Conservation (phyloP, 2,113 vertebrate species). For the Morone saxatilis region DNA sequence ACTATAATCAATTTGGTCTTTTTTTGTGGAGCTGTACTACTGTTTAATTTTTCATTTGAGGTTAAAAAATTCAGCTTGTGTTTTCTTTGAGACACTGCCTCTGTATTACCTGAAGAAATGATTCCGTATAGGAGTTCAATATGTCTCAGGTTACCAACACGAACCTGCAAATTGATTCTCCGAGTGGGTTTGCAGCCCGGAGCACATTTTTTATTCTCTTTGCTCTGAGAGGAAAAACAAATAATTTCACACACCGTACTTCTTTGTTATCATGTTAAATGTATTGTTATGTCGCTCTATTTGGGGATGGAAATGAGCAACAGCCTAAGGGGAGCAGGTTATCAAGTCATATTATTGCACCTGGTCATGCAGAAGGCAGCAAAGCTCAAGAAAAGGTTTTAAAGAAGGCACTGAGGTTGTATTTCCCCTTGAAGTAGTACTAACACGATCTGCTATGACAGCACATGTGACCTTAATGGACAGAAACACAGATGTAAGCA, state of each 20-base stretch:
- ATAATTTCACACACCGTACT: conserved; percentile 42
- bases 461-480: conserved; percentile 8
- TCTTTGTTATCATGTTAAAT: conserved; percentile 61
- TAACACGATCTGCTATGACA: conserved; percentile 31
- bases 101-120: conserved; percentile 65
- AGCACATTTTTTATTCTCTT: conserved; percentile 61
- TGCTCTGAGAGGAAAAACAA: conserved; percentile 61
- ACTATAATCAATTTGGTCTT: conserved; percentile 23
- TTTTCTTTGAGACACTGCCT: conserved; percentile 52
- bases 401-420: not conserved
- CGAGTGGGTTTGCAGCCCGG: conserved; percentile 55
- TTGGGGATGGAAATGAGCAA: conserved; percentile 43
- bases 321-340: conserved; percentile 36
- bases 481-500: not conserved
- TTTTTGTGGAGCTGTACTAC: conserved; percentile 3
- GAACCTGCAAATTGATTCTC: conserved; percentile 72
- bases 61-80: conserved; percentile 44
- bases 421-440: conserved; percentile 8
- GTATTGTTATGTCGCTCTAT: conserved; percentile 33
- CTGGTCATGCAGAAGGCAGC: conserved; percentile 41
- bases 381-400: conserved; percentile 12
- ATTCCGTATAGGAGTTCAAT: conserved; percentile 67
- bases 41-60: conserved; percentile 61
- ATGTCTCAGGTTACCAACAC: conserved; percentile 61
- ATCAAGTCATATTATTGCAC: conserved; percentile 45